phyloP scores from a whole-genome alignment of 2,113 vertebrate species.

The Gadus chalcogrammus region DNA sequence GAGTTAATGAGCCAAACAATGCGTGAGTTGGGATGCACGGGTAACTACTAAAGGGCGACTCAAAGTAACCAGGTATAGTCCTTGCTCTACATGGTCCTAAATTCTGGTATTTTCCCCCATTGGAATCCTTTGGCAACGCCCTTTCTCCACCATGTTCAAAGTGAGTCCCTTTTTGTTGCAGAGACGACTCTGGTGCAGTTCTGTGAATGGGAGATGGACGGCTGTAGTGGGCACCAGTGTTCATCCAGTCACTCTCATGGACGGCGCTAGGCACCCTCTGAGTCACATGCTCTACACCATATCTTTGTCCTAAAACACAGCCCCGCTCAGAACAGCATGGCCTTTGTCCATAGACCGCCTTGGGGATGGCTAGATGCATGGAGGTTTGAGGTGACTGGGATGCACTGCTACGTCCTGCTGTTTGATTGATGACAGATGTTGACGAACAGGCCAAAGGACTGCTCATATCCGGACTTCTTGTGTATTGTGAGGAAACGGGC shows the following conservation, averaged over 20 bases:
- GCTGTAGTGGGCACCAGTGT: constrained; percentile 41
- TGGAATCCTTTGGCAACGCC: constrained; percentile 57
- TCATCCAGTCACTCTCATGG: constrained; percentile 70
- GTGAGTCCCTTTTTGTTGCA: constrained; percentile 49
- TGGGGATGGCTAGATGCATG: constrained; percentile 77
- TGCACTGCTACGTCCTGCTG: constrained; percentile 25
- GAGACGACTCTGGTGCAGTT: constrained; percentile 42
- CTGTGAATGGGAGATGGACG: constrained; percentile 43
- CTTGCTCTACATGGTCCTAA: constrained; percentile 38
- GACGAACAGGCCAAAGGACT: constrained; percentile 56
- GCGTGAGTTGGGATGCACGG: constrained; percentile 50
- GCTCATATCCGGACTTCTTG: constrained; percentile 47
- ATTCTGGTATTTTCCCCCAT: constrained; percentile 39
- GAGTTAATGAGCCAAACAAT: constrained; percentile 51
- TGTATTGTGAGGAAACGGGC: constrained; percentile 60
- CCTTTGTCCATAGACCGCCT: constrained; percentile 78
- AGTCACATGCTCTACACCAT: constrained; percentile 48
- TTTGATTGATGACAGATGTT: constrained; percentile 35
- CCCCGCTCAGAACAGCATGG: constrained; percentile 69
- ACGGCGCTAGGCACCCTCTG: constrained; percentile 58
- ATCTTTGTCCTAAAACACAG: constrained; percentile 60
- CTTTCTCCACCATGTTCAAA: constrained; percentile 43
- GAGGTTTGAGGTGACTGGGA: constrained; percentile 46
- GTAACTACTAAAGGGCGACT: constrained; percentile 62
- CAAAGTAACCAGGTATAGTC: constrained; percentile 51